phyloP scores from a whole-genome alignment of 2,888 invertebrate species.

The Charanyca ferruginea region DNA sequence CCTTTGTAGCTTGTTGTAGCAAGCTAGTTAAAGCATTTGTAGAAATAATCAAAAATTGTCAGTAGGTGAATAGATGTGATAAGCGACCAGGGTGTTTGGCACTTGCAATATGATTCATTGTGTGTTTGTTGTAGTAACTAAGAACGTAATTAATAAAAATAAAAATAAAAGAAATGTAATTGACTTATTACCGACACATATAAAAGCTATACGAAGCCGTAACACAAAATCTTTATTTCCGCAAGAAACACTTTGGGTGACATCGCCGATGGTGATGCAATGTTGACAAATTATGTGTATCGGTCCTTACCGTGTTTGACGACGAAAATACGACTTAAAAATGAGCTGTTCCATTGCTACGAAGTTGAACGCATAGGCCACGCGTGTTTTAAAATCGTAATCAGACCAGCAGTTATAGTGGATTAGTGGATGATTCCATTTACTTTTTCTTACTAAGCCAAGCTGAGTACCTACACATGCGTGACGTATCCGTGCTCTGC shows the following conservation, averaged over 20 bases:
- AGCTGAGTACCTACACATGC: no score
- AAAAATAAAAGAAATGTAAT: not conserved
- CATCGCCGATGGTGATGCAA: no score
- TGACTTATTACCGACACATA: not conserved
- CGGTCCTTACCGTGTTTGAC: not conserved
- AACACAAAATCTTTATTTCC: not conserved
- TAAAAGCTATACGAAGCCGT: not conserved
- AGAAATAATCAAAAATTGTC: conserved; percentile 83
- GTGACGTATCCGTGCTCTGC: not conserved
- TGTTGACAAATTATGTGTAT: no score
- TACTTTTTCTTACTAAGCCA: not conserved
- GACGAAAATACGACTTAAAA: not conserved
- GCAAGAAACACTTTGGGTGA: no score
- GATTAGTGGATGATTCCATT: not conserved
- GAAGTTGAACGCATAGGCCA: not conserved
- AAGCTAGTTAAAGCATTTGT: conserved; percentile 90
- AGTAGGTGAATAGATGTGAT: conserved; percentile 79
- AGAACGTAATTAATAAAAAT: not conserved
- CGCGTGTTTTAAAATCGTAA: not conserved
- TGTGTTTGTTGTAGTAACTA: not conserved
- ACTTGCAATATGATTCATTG: conserved; percentile 46
- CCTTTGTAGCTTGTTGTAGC: conserved; percentile 86
- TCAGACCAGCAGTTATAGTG: conserved; percentile 5
- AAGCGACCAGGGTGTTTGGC: conserved; percentile 50
- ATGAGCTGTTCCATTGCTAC: not conserved